phyloP scores from a whole-genome alignment of 2,888 invertebrate genomes.

The Arenicola marina region DNA sequence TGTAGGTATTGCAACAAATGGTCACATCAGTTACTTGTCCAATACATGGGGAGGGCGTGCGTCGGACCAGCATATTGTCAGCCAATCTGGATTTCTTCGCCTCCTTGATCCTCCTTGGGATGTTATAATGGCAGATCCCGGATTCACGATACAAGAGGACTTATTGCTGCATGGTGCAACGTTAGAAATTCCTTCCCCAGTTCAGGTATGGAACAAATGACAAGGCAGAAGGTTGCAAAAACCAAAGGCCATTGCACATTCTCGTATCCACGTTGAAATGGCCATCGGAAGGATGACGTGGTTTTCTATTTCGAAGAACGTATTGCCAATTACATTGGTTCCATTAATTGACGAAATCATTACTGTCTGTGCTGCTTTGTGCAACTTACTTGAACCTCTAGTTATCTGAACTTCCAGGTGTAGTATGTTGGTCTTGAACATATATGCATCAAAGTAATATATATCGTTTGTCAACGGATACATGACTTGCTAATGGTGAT shows the following conservation, averaged over 20 bases:
- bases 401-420: slow-evolving; percentile 14
- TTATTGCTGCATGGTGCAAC: slow-evolving; percentile 16
- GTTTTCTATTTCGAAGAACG: slow-evolving; percentile 28
- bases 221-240: slow-evolving; percentile 22
- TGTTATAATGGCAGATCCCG: slow-evolving; percentile 35
- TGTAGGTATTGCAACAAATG: slow-evolving; percentile 28
- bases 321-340: slow-evolving; percentile 27
- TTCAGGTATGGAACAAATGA: slow-evolving; percentile 30
- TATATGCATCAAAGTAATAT: too few relatives aligned
- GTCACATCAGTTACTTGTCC: slow-evolving; percentile 25
- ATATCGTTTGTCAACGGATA: too few relatives aligned
- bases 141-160: slow-evolving; percentile 33
- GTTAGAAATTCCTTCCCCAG: slow-evolving; percentile 29
- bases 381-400: slow-evolving; percentile 26
- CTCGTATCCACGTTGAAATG: slow-evolving; percentile 35
- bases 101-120: background rate
- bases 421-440: too few relatives aligned
- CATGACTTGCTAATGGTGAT: too few relatives aligned
- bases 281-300: slow-evolving; percentile 34
- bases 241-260: slow-evolving; percentile 32
- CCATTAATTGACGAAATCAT: slow-evolving; percentile 31
- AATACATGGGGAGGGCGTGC: slow-evolving; percentile 29
- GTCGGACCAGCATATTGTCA: slow-evolving; percentile 29
- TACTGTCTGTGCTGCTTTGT: slow-evolving; percentile 25
- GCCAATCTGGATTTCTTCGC: slow-evolving; percentile 26